phyloP scores from a whole-genome alignment of 2,113 vertebrate species.

The Irena cyanogastra region DNA sequence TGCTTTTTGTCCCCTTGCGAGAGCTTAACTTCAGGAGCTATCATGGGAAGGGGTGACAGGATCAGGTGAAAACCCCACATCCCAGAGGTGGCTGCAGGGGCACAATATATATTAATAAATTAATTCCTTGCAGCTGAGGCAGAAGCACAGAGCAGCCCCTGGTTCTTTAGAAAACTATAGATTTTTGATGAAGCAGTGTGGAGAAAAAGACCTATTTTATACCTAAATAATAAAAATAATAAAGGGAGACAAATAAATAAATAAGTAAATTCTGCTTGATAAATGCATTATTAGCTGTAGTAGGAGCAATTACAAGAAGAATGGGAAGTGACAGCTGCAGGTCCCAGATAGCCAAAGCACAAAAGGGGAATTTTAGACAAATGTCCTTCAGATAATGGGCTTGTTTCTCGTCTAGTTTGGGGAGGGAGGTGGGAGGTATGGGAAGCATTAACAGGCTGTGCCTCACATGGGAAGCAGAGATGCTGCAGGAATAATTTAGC shows the following conservation, averaged over 20 bases:
- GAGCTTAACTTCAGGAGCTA: slow-evolving; percentile 6
- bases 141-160: neutral
- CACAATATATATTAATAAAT: neutral
- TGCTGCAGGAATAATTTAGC: neutral
- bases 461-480: neutral
- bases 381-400: slow-evolving; percentile 56
- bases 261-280: slow-evolving; percentile 44
- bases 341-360: slow-evolving; percentile 63
- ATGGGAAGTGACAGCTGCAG: slow-evolving; percentile 67
- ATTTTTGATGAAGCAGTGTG: neutral
- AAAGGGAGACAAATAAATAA: slow-evolving; percentile 51
- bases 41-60: neutral
- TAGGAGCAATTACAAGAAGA: slow-evolving; percentile 68
- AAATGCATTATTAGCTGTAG: slow-evolving; percentile 60
- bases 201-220: neutral
- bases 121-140: neutral
- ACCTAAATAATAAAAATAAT: slow-evolving; percentile 42
- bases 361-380: slow-evolving; percentile 60
- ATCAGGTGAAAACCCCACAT: neutral
- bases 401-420: slow-evolving; percentile 32
- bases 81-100: neutral
- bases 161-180: neutral
- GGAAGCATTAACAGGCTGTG: neutral
- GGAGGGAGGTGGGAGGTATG: neutral
- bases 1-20: slow-evolving; percentile 36